Conservation (phyloP, 2,797 vertebrate genomes). For the Denticeps clupeoides region DNA sequence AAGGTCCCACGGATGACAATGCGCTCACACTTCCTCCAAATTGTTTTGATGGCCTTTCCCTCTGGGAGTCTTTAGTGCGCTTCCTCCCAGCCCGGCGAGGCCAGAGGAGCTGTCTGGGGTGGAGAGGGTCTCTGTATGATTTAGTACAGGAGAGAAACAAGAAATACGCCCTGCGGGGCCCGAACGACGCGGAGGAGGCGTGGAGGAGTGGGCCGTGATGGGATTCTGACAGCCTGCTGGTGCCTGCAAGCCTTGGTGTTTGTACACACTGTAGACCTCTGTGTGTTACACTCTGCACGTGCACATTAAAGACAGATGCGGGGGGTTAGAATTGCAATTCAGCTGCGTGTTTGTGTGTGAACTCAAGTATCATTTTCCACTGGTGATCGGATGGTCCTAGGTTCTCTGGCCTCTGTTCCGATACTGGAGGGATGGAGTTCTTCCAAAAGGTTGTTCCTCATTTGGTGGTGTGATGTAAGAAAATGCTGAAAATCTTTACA, state of each 20-base stretch:
- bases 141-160: conserved; percentile 28
- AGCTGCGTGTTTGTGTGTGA: no score
- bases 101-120: conserved; percentile 18
- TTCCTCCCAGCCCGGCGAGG: conserved; percentile 20
- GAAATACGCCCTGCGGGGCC: conserved; percentile 39
- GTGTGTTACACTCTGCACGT: no score
- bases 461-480: no score
- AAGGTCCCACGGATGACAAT: conserved; percentile 43
- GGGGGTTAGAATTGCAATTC: no score
- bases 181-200: conserved; percentile 5
- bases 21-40: conserved; percentile 37
- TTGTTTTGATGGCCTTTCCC: conserved; percentile 44
- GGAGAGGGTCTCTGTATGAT: conserved; percentile 11
- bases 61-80: conserved; percentile 36
- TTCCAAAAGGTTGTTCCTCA: no score
- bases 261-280: conserved; percentile 21
- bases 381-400: no score
- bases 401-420: no score
- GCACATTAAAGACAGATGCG: no score
- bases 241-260: conserved; percentile 16
- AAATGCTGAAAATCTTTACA: no score
- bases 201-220: conserved; percentile 13
- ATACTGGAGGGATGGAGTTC: no score
- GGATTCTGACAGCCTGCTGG: conserved; percentile 21
- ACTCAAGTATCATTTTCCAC: no score